Conservation (phyloP, 1,140 invertebrate genomes). For the Ips typographus region DNA sequence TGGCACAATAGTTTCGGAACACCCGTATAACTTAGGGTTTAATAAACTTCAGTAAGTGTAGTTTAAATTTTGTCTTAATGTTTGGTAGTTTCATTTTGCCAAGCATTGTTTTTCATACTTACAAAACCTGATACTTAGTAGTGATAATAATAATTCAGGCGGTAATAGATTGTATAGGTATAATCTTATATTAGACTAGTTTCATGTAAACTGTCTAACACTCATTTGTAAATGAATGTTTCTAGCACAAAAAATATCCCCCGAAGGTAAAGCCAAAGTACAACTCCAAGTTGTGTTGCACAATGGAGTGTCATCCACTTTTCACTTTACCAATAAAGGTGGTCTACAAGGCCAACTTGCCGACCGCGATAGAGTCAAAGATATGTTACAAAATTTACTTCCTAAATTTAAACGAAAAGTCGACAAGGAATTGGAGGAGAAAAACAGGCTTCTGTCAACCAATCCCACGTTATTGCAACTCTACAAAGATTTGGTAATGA, state of each 20-base stretch:
- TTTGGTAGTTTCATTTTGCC: too few relatives aligned
- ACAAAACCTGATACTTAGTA: too few relatives aligned
- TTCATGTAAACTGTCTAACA: background rate
- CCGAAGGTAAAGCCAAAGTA: slow-evolving; percentile 96
- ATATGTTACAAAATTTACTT: slow-evolving; percentile 84
- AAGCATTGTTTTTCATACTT: too few relatives aligned
- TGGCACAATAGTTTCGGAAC: too few relatives aligned
- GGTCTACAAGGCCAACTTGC: slow-evolving; percentile 80
- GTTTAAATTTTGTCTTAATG: too few relatives aligned
- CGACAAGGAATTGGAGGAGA: slow-evolving; percentile 90
- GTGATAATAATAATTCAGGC: background rate
- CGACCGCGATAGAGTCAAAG: slow-evolving; percentile 93
- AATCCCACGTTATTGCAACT: slow-evolving; percentile 82
- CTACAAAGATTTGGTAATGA: slow-evolving; percentile 92
- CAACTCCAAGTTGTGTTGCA: slow-evolving; percentile 97
- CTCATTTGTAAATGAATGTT: slow-evolving; percentile 32
- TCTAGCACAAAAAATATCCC: slow-evolving; percentile 97
- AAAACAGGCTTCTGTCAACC: slow-evolving; percentile 78
- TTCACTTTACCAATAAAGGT: slow-evolving; percentile 93
- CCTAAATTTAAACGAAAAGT: slow-evolving; percentile 96
- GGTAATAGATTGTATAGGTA: background rate
- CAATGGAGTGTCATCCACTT: slow-evolving; percentile 91
- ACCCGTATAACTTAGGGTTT: too few relatives aligned
- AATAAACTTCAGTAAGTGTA: too few relatives aligned
- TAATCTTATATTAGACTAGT: background rate